Evolutionary conservation across 2,888 invertebrate genomes (phyloP).

Genomic region (Automeris io): DNA sequence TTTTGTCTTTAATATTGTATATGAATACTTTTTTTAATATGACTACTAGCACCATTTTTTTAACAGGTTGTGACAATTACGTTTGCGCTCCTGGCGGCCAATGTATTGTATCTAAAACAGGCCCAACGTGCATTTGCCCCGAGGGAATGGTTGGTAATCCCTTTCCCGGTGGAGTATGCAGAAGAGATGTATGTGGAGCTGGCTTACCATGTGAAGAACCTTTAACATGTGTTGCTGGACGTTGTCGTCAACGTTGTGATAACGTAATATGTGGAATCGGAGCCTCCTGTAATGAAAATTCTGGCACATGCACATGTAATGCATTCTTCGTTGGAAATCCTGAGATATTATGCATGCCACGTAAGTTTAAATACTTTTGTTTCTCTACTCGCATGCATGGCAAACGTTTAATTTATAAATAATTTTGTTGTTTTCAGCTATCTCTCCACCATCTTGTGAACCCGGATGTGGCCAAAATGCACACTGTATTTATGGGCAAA

Average conservation of each 20-base stretch:
- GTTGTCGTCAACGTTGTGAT: conserved; percentile 93
- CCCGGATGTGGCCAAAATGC: conserved; percentile 90
- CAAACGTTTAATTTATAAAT: background rate
- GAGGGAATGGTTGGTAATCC: conserved; percentile 93
- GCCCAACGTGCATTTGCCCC: conserved; percentile 92
- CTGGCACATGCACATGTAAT: conserved; percentile 91
- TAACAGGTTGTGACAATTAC: conserved; percentile 84
- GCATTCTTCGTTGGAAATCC: conserved; percentile 93
- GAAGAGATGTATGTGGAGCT: conserved; percentile 87
- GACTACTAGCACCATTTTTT: too few relatives aligned
- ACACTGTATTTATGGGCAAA: conserved; percentile 89
- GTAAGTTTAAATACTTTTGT: conserved; percentile 76
- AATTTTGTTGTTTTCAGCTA: conserved; percentile 74
- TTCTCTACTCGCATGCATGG: conserved; percentile 3
- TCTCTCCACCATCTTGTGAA: conserved; percentile 85
- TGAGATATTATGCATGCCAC: conserved; percentile 92
- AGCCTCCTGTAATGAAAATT: conserved; percentile 87
- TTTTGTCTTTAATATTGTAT: too few relatives aligned
- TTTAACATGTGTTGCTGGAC: conserved; percentile 89
- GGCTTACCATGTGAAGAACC: conserved; percentile 86
- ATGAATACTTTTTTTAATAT: background rate
- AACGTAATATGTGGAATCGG: conserved; percentile 92
- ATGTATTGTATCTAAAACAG: conserved; percentile 89
- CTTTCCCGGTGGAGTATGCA: conserved; percentile 92
- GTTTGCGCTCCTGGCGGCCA: conserved; percentile 89